A percentile compares a stretch with the other conserved stretches of the same genome.
Evolutionary conservation across 1,140 invertebrate genomes (phyloP).

Genomic region (Choristoneura fumiferana): DNA sequence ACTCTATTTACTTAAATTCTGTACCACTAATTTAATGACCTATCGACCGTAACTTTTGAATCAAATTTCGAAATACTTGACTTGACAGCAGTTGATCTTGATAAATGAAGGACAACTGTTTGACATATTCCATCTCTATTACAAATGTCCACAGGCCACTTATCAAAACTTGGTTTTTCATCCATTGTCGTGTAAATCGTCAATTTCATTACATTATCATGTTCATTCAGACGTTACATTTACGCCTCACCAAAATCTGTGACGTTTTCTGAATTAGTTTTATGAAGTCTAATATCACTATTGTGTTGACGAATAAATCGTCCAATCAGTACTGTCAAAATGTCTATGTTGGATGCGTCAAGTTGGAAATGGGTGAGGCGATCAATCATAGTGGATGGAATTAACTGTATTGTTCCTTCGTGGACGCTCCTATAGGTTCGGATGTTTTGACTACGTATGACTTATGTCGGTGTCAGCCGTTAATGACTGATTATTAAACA

Average conservation of each 20-base stretch:
- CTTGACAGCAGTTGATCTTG: too few species aligned
- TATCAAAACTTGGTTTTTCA: too few species aligned
- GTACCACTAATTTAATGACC: too few species aligned
- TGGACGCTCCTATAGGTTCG: constrained; percentile 43
- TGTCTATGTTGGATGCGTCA: constrained; percentile 55
- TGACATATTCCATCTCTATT: constrained; percentile 2
- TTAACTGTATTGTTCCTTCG: constrained; percentile 64
- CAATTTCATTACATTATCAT: neutral
- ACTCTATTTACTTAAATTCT: too few species aligned
- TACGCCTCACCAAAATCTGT: neutral
- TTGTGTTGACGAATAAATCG: constrained; percentile 45
- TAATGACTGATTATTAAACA: constrained; percentile 12
- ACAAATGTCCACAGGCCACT: neutral
- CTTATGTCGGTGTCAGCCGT: constrained; percentile 6
- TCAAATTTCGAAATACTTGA: too few species aligned
- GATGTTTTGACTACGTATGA: neutral
- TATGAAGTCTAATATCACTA: constrained; percentile 49
- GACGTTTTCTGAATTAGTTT: constrained; percentile 15
- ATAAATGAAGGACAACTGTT: neutral
- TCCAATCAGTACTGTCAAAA: constrained; percentile 51
- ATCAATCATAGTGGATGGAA: constrained; percentile 69
- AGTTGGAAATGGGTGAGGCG: constrained; percentile 57
- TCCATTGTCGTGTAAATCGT: constrained; percentile 1
- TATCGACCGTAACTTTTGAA: too few species aligned
- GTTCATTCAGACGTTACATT: neutral